These are phyloP conservation scores for Drosophila kanekoi DNA, from an alignment of 2,888 invertebrate genomes.

Conservation along the genomic window DNA sequence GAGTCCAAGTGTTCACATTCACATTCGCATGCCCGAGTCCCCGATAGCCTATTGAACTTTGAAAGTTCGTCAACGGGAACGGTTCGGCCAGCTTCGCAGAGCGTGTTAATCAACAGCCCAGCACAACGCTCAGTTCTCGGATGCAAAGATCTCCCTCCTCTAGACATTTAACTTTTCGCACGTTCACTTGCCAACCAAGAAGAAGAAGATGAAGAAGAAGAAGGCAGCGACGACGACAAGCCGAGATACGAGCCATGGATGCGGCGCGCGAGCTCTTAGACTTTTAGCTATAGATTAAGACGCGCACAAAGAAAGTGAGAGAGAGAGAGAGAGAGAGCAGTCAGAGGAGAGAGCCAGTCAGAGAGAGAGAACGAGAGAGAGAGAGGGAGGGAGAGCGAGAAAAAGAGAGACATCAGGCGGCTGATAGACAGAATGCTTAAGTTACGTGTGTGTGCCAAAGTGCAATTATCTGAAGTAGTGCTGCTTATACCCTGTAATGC, in stretches of 20 bases:
- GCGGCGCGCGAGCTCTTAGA: slow-evolving; percentile 16
- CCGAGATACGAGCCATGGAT: slow-evolving; percentile 54
- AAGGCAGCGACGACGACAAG: slow-evolving; percentile 8
- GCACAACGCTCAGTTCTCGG: slow-evolving; percentile 19
- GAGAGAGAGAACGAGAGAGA: neutral
- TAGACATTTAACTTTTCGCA: slow-evolving; percentile 60
- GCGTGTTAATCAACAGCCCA: slow-evolving; percentile 67
- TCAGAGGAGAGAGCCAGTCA: neutral
- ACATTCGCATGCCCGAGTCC: slow-evolving; percentile 26
- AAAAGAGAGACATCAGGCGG: slow-evolving; percentile 5
- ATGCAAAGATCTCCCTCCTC: slow-evolving; percentile 28
- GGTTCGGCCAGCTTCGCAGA: slow-evolving; percentile 33
- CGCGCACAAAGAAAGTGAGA: neutral
- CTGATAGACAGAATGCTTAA: slow-evolving; percentile 32
- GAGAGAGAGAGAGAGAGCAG: neutral
- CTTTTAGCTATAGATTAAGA: slow-evolving; percentile 12
- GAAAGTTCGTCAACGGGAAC: slow-evolving; percentile 59
- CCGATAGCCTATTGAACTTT: slow-evolving; percentile 74
- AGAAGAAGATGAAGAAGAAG: neutral
- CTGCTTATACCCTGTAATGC: slow-evolving; percentile 8
- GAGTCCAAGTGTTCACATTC: slow-evolving; percentile 25
- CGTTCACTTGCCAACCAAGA: slow-evolving; percentile 41
- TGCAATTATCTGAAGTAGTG: slow-evolving; percentile 26
- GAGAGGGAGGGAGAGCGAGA: neutral
- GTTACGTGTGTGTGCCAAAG: slow-evolving; percentile 33